Conservation (phyloP, 2,113 vertebrate genomes). For the Corythoichthys haematopterus region DNA sequence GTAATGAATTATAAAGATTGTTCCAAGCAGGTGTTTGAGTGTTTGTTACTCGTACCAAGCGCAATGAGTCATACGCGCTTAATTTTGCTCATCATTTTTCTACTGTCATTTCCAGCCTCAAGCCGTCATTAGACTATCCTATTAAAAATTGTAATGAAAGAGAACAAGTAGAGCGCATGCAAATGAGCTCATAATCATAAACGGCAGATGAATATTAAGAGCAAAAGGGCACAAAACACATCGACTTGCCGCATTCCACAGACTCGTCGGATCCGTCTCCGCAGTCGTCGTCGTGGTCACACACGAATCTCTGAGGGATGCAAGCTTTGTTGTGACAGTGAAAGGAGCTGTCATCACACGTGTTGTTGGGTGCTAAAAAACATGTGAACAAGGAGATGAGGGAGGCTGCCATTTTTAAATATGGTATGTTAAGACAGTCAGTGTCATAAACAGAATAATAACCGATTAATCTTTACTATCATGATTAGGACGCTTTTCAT, state of each 20-base stretch:
- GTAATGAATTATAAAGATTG: neutral
- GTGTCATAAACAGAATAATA: neutral
- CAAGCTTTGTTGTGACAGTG: conserved; percentile 88
- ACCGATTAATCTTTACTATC: neutral
- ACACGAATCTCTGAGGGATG: conserved; percentile 89
- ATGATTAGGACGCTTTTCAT: neutral
- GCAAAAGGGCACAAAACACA: conserved; percentile 10
- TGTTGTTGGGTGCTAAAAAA: conserved; percentile 87
- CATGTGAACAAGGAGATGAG: neutral
- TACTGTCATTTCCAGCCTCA: neutral
- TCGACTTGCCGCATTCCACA: conserved; percentile 85
- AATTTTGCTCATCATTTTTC: neutral
- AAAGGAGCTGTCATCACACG: conserved; percentile 92
- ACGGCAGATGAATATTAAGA: neutral
- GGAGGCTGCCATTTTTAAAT: neutral
- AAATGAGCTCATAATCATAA: neutral
- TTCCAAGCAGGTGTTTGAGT: neutral
- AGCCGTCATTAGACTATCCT: conserved; percentile 1
- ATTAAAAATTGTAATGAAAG: conserved; percentile 5
- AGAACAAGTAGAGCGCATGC: conserved; percentile 12
- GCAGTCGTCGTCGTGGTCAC: conserved; percentile 94
- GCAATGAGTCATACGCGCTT: neutral
- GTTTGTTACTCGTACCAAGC: neutral
- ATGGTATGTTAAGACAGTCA: neutral
- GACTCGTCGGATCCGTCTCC: conserved; percentile 94